These are phyloP conservation scores for Beaufortia kweichowensis DNA, from an alignment of 2,113 vertebrate species.

Conservation along the genomic window DNA sequence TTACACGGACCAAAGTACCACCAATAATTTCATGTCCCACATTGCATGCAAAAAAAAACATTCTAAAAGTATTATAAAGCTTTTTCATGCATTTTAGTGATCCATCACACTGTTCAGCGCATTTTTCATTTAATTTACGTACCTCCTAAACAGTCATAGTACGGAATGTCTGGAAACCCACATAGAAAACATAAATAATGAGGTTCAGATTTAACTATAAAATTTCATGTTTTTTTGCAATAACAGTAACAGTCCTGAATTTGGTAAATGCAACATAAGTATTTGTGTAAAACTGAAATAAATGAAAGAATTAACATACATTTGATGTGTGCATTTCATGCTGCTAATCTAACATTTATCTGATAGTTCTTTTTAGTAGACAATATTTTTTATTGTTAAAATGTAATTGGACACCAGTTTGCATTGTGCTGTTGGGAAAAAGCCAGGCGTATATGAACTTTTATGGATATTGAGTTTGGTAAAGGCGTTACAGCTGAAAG, in stretches of 20 bases:
- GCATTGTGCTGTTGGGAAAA: background rate
- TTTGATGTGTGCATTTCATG: too few relatives aligned
- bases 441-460: background rate
- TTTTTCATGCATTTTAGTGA: conserved; percentile 14
- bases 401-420: background rate
- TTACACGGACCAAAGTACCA: too few relatives aligned
- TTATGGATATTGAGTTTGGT: background rate
- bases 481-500: background rate
- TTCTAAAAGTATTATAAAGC: background rate
- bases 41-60: background rate
- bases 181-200: conserved; percentile 61
- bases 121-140: conserved; percentile 62
- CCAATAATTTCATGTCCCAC: background rate
- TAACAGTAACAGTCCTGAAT: too few relatives aligned
- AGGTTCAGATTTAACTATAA: conserved; percentile 28
- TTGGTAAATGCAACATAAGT: too few relatives aligned
- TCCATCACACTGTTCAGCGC: background rate
- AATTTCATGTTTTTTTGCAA: background rate
- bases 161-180: conserved; percentile 78
- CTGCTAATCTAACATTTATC: too few relatives aligned
- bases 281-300: too few relatives aligned
- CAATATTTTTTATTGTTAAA: background rate
- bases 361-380: too few relatives aligned
- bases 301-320: too few relatives aligned
- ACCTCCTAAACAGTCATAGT: conserved; percentile 78